Percentiles rank a stretch among this genome's conserved stretches.
phyloP scores from a whole-genome alignment of 2,888 invertebrate species.

The Dromius quadrimaculatus region DNA sequence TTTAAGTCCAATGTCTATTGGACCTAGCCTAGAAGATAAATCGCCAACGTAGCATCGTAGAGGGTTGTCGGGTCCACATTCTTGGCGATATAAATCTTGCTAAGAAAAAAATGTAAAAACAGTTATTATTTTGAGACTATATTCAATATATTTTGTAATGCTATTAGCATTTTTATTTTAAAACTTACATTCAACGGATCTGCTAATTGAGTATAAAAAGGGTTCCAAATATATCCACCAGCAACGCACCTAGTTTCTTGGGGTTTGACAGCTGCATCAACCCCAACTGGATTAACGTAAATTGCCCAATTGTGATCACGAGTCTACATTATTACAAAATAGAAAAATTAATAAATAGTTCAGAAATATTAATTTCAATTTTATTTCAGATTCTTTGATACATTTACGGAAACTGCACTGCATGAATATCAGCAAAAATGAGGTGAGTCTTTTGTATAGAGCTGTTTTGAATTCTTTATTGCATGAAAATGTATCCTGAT shows the following conservation, averaged over 20 bases:
- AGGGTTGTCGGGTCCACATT: conserved; percentile 90
- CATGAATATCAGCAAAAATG: too few species aligned
- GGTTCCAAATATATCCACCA: conserved; percentile 93
- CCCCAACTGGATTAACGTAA: conserved; percentile 91
- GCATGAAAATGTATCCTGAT: too few species aligned
- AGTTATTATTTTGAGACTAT: neutral
- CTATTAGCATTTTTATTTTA: neutral
- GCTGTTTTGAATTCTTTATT: too few species aligned
- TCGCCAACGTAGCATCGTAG: conserved; percentile 93
- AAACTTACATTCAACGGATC: conserved; percentile 85
- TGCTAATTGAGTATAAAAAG: conserved; percentile 89
- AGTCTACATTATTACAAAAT: conserved; percentile 78
- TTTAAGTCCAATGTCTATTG: conserved; percentile 83
- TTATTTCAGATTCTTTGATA: too few species aligned
- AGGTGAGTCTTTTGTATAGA: too few species aligned
- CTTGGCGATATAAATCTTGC: conserved; percentile 86
- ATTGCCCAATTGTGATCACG: conserved; percentile 90
- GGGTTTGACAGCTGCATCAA: conserved; percentile 87
- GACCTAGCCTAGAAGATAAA: conserved; percentile 84
- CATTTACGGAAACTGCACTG: too few species aligned
- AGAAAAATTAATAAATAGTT: conserved; percentile 44
- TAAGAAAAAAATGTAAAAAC: conserved; percentile 62
- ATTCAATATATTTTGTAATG: conserved; percentile 9
- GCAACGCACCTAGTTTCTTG: conserved; percentile 88
- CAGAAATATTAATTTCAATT: too few species aligned